These are phyloP conservation scores for Carcinoscorpius rotundicauda DNA, from an alignment of 1,140 invertebrate species.

Conservation along the genomic window DNA sequence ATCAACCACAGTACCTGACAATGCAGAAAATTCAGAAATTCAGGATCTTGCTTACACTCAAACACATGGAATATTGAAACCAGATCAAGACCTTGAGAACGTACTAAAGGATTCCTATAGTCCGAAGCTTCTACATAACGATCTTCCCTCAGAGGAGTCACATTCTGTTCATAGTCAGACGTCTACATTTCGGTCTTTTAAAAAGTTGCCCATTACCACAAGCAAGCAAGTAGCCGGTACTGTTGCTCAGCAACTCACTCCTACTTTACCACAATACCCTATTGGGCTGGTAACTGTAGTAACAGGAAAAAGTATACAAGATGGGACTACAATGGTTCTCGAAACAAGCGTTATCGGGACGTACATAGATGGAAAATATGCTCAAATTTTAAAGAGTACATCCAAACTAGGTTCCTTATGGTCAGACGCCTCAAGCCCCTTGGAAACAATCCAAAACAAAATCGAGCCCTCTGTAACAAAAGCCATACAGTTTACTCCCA, in stretches of 20 bases:
- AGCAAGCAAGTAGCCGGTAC: not conserved
- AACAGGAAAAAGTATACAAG: conserved; percentile 64
- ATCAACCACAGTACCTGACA: no score
- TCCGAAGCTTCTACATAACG: conserved; percentile 15
- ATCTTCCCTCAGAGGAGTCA: conserved; percentile 8
- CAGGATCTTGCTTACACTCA: conserved; percentile 12
- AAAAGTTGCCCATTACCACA: no score
- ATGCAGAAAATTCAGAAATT: not conserved
- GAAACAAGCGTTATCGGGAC: conserved; percentile 82
- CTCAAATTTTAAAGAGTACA: conserved; percentile 55
- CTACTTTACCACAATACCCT: conserved; percentile 36
- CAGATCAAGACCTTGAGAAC: conserved; percentile 4
- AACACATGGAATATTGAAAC: conserved; percentile 10
- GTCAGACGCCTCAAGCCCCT: not conserved
- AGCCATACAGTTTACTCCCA: no score
- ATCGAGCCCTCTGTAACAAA: not conserved
- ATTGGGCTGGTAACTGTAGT: conserved; percentile 64
- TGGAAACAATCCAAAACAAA: not conserved
- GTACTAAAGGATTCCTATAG: conserved; percentile 13
- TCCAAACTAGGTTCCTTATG: conserved; percentile 39
- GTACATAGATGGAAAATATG: conserved; percentile 74
- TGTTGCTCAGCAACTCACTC: not conserved
- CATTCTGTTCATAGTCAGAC: conserved; percentile 9
- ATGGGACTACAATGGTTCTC: conserved; percentile 67
- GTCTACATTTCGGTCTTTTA: no score